Evolutionary conservation across 2,888 invertebrate genomes (phyloP).

Genomic region (Mechanitis messenoides): DNA sequence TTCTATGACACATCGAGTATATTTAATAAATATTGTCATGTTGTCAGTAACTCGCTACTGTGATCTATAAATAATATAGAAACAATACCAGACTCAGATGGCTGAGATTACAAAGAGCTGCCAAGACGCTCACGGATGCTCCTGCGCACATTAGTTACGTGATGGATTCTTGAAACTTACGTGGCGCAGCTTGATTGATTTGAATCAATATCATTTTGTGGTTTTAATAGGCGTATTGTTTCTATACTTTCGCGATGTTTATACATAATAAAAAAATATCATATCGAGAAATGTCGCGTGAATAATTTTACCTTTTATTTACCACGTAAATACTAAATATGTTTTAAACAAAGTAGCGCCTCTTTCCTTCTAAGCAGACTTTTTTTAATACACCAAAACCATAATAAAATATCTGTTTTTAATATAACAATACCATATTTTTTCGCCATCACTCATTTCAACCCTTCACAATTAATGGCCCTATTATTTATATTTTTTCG

Average conservation of each 20-base stretch:
- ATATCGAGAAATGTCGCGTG: no score
- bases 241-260: no score
- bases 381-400: no score
- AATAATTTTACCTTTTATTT: no score
- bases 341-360: no score
- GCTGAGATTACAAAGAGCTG: conserved; percentile 13
- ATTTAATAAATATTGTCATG: no score
- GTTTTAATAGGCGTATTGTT: no score
- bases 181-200: not conserved
- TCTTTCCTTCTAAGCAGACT: no score
- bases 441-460: not conserved
- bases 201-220: not conserved
- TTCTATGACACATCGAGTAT: no score
- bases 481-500: not conserved
- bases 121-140: conserved; percentile 8
- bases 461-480: conserved; percentile 2
- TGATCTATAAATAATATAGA: conserved; percentile 23
- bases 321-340: no score
- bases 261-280: no score
- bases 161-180: not conserved
- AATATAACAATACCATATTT: not conserved
- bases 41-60: not conserved
- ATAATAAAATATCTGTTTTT: no score
- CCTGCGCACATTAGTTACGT: not conserved
- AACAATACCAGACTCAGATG: conserved; percentile 19